Evolutionary conservation across 2,888 invertebrate species (phyloP).

Genomic region (Pseudeuparius sepicola): DNA sequence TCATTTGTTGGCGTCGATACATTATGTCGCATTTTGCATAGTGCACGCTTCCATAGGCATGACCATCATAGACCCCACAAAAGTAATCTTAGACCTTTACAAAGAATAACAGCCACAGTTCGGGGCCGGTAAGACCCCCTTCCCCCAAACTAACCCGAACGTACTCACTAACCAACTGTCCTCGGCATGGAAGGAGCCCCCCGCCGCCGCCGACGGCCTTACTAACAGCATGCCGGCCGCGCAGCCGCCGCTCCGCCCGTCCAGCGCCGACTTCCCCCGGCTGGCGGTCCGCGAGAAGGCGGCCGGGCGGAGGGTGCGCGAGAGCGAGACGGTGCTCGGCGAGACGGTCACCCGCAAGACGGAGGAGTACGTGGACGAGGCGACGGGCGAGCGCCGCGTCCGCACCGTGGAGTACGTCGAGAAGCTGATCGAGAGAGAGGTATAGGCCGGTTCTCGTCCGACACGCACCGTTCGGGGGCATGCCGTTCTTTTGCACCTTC

Average conservation of each 20-base stretch:
- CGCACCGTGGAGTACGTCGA: constrained; percentile 90
- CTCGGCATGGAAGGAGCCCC: no score
- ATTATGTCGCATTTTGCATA: no score
- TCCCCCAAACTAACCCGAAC: no score
- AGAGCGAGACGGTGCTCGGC: constrained; percentile 81
- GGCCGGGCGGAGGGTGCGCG: constrained; percentile 67
- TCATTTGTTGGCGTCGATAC: no score
- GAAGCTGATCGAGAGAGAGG: constrained; percentile 93
- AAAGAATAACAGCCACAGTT: no score
- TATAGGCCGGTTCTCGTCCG: constrained; percentile 48
- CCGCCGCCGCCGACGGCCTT: constrained; percentile 16
- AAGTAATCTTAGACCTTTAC: no score
- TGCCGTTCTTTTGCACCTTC: no score
- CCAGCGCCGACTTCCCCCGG: constrained; percentile 66
- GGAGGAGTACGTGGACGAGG: constrained; percentile 79
- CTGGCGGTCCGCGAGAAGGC: constrained; percentile 81
- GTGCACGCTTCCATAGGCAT: no score
- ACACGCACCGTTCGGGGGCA: constrained; percentile 25
- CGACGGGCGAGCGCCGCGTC: constrained; percentile 75
- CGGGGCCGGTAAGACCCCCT: no score
- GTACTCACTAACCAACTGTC: no score
- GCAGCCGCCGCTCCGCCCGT: constrained; percentile 46
- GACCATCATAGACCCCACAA: no score
- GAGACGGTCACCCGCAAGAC: constrained; percentile 80
- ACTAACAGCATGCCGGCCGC: constrained; percentile 29